Conservation (phyloP, 2,797 vertebrate genomes). For the Neoniphon sammara region DNA sequence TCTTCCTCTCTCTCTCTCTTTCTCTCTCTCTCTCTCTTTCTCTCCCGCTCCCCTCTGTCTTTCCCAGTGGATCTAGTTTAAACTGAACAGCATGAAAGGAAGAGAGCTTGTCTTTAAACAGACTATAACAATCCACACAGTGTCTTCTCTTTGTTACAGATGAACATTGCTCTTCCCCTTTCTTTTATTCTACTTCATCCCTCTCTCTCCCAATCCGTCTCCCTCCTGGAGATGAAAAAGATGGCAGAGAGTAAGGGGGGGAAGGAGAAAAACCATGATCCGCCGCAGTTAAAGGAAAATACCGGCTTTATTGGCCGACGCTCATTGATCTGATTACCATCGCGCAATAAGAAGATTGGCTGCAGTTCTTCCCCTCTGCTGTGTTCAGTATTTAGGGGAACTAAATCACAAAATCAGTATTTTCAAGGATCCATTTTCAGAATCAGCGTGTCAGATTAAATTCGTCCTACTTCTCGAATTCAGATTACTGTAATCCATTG, state of each 20-base stretch:
- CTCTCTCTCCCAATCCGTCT: constrained; percentile 7
- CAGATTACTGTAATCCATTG: no score
- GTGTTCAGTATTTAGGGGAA: neutral
- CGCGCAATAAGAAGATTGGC: neutral
- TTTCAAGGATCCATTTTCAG: neutral
- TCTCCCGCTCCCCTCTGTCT: neutral
- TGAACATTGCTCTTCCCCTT: constrained; percentile 21
- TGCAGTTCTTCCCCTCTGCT: neutral
- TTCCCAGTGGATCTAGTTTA: constrained; percentile 49
- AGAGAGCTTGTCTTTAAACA: constrained; percentile 39
- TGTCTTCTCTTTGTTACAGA: constrained; percentile 35
- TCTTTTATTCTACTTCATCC: constrained; percentile 33
- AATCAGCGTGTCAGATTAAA: neutral
- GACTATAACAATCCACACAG: constrained; percentile 31
- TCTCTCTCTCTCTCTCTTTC: constrained; percentile 1
- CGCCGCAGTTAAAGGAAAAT: constrained; percentile 2
- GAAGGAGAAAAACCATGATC: neutral
- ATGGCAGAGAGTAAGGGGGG: neutral
- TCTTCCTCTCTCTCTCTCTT: neutral
- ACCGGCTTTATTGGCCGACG: constrained; percentile 7
- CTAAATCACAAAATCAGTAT: no score
- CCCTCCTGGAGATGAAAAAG: constrained; percentile 20
- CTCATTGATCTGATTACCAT: constrained; percentile 10
- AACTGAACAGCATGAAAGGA: constrained; percentile 30
- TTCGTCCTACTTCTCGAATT: neutral